phyloP scores from a whole-genome alignment of 2,888 invertebrate genomes.

The Caenorhabditis becei region DNA sequence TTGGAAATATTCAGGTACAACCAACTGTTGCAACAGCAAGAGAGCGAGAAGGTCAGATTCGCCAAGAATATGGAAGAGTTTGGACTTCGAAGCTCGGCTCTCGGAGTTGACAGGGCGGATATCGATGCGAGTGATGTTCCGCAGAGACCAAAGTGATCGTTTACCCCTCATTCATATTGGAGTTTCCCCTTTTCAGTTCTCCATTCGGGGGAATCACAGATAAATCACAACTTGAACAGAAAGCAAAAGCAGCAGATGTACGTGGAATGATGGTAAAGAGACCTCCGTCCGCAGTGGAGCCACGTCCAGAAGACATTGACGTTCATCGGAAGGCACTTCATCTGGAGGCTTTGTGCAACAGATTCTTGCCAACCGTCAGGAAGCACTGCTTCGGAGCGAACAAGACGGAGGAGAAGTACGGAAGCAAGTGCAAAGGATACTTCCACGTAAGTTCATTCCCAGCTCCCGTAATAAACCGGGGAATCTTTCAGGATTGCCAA shows the following conservation, averaged over 20 bases:
- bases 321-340: constrained; percentile 59
- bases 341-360: constrained; percentile 54
- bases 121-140: constrained; percentile 29
- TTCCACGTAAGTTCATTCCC: constrained; percentile 65
- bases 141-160: constrained; percentile 27
- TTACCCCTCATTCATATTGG: neutral
- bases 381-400: constrained; percentile 66
- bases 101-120: constrained; percentile 45
- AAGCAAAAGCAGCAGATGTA: constrained; percentile 48
- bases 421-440: constrained; percentile 72
- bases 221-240: constrained; percentile 53
- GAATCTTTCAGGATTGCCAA: constrained; percentile 71
- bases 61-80: constrained; percentile 66
- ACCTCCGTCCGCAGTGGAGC: constrained; percentile 57
- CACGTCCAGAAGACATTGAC: constrained; percentile 56
- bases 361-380: constrained; percentile 68
- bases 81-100: constrained; percentile 57
- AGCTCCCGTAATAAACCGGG: too few species aligned
- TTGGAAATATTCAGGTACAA: constrained; percentile 66
- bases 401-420: constrained; percentile 67
- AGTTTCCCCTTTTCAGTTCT: constrained; percentile 49
- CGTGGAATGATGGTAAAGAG: constrained; percentile 51
- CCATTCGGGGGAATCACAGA: constrained; percentile 66
- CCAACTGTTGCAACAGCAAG: constrained; percentile 62
- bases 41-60: constrained; percentile 55